Conservation (phyloP, 2,797 vertebrate genomes). For the Tangara arthus region DNA sequence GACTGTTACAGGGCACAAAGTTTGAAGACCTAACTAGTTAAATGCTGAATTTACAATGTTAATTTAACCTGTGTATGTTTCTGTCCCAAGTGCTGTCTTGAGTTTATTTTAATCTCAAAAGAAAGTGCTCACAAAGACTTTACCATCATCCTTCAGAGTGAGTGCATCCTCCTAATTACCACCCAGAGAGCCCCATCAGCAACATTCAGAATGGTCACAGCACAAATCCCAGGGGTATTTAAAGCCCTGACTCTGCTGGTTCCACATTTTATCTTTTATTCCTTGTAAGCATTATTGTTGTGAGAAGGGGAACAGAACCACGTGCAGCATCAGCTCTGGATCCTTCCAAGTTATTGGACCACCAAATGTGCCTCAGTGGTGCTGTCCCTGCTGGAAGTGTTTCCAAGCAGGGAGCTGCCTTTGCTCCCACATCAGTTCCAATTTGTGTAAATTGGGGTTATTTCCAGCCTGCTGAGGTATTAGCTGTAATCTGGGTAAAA, state of each 20-base stretch:
- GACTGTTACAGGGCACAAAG: background rate
- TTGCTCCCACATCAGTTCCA: background rate
- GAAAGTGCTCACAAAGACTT: background rate
- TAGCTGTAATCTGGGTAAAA: background rate
- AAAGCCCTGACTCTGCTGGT: background rate
- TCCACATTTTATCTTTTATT: background rate
- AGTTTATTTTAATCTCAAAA: background rate
- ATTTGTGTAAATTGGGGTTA: background rate
- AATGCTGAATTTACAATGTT: background rate
- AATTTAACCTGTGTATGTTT: background rate
- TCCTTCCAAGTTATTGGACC: background rate
- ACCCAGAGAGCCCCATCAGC: background rate
- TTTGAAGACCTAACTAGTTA: background rate
- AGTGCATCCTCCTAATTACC: background rate
- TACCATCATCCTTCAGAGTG: background rate
- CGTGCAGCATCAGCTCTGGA: background rate
- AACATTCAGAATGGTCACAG: background rate
- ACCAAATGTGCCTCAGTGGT: accelerated
- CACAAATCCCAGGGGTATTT: background rate
- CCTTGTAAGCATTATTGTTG: background rate
- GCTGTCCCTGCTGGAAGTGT: background rate
- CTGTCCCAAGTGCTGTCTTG: background rate
- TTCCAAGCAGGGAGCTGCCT: background rate
- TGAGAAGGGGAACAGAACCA: background rate
- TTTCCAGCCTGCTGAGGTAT: background rate